phyloP scores from a whole-genome alignment of 2,888 invertebrate species.

The Cheilosia pagana region DNA sequence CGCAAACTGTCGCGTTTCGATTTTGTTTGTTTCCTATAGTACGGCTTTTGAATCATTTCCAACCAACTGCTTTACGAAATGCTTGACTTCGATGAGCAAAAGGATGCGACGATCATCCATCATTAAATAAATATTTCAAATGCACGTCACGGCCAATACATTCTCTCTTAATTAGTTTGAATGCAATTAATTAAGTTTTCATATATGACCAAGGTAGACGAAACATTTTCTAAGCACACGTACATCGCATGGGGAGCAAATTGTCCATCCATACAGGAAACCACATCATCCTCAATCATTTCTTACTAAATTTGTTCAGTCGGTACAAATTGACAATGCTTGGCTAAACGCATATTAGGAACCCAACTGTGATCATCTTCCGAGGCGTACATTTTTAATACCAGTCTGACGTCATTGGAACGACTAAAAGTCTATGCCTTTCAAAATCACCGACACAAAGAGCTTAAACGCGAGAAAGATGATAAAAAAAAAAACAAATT shows the following conservation, averaged over 20 bases:
- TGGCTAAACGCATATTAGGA: constrained; percentile 53
- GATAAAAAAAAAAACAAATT: constrained; percentile 40
- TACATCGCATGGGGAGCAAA: constrained; percentile 19
- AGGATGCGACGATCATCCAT: no score
- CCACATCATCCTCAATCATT: constrained; percentile 52
- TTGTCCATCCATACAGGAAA: constrained; percentile 65
- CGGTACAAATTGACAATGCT: constrained; percentile 48
- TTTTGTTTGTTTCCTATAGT: no score
- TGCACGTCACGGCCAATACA: background rate
- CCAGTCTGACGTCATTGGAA: constrained; percentile 65
- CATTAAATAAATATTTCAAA: no score
- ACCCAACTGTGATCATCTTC: constrained; percentile 70
- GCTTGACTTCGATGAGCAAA: no score
- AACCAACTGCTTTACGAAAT: no score
- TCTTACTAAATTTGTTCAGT: constrained; percentile 55
- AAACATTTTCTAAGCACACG: background rate
- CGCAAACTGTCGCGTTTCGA: no score
- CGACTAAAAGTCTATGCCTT: constrained; percentile 71
- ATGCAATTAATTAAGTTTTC: background rate
- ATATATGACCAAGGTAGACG: constrained; percentile 1
- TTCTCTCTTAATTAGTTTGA: background rate
- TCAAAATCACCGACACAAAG: constrained; percentile 65
- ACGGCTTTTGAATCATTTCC: no score
- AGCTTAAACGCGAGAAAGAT: constrained; percentile 38
- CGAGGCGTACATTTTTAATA: constrained; percentile 59